Evolutionary conservation across 2,797 vertebrate species (phyloP), one percentile per base, ranked within the genome.

Genomic region (Eulemur coronatus): DNA sequence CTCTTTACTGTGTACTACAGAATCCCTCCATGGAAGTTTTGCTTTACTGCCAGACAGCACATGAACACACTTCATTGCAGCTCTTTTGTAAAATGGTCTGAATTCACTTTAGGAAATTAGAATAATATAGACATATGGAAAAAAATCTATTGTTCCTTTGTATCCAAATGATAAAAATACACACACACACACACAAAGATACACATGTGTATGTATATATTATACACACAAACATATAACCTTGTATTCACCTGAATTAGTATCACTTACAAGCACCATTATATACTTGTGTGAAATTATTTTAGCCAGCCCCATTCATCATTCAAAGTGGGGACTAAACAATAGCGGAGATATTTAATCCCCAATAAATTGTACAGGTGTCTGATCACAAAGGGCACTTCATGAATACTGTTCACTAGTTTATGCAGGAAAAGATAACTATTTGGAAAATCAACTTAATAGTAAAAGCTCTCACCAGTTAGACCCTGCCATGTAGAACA

Each of bases 91-190:
- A 95, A 91, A 95, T 26, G 2, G 1, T 7, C 52, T 38, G 70
- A 12, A 14, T 24, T 78, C 87, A 52, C 87, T 97, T 97, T 48
- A 91, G 84, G 24, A 93, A 55, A 59, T 43, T 85, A 76, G 33
- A 93, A 57, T 89, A 92, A 94, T 1, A 20, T 0, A 94, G 76
- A 63, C 52, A 46, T 14, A 84, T 30, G 48, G 38, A 50, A 5
- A 12, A 22, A 17, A 61, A 20, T 38, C 86, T 86, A 92, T 43
- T 86, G 17, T 63, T 94, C 33, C 14, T 46, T 70, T 85, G 7
- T 65, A 82, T 89, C 63, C 92, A 96, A 50, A 52, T 38, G 63
- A 55, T 57, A 43, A 96, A 91, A 72, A 63, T 41, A 72, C 4
- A 78, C 5, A 67, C 30, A 38, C 4, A 59, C 7, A 24, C 5